Evolutionary conservation across 2,888 invertebrate genomes (phyloP).

Genomic region (Napeogenes sylphis): DNA sequence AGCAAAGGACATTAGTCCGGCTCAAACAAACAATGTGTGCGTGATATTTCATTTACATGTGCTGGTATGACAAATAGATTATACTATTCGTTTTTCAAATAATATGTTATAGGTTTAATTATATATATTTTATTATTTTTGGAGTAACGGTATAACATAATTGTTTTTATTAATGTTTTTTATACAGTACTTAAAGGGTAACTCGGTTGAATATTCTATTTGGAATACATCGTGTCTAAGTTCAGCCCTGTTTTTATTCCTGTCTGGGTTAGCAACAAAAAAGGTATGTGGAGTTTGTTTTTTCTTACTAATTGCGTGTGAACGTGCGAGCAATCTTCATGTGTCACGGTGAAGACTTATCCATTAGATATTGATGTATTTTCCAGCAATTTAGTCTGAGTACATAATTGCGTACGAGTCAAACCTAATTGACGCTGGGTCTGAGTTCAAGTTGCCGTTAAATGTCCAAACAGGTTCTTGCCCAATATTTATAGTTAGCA

Average conservation of each 20-base stretch:
- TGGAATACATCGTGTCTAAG: too few relatives aligned
- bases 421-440: slow-evolving; percentile 70
- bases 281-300: not conserved
- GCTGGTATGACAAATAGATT: slow-evolving; percentile 43
- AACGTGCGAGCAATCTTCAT: slow-evolving; percentile 44
- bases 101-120: not conserved
- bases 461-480: slow-evolving; percentile 50
- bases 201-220: too few relatives aligned
- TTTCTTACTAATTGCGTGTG: slow-evolving; percentile 34
- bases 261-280: not conserved
- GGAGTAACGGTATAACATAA: too few relatives aligned
- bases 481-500: slow-evolving; percentile 26
- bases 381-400: slow-evolving; percentile 72
- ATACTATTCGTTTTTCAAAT: not conserved
- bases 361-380: slow-evolving; percentile 67
- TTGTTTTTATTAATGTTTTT: too few relatives aligned
- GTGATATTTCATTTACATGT: slow-evolving; percentile 59
- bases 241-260: not conserved
- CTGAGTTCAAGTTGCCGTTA: slow-evolving; percentile 65
- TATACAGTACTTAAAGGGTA: too few relatives aligned
- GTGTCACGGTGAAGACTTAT: slow-evolving; percentile 58
- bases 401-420: slow-evolving; percentile 75
- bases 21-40: slow-evolving; percentile 47
- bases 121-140: too few relatives aligned
- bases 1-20: slow-evolving; percentile 66